These are phyloP conservation scores for Thymelicus sylvestris DNA, from an alignment of 2,888 invertebrate species.

Conservation along the genomic window DNA sequence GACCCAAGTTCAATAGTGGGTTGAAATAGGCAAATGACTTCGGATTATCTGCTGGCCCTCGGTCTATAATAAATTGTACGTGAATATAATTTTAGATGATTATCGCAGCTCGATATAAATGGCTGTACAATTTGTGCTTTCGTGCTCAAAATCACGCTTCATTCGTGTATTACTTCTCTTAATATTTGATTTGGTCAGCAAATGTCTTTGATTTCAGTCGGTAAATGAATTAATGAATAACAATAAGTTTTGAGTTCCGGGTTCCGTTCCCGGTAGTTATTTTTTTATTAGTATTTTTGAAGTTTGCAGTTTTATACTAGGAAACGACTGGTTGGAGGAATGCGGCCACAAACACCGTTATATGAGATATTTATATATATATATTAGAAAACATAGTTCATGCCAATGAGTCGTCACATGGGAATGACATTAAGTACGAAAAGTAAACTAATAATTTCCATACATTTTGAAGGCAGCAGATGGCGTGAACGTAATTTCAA, in stretches of 20 bases:
- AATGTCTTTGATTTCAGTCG: background rate
- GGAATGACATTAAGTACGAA: too few species aligned
- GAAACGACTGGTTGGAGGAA: background rate
- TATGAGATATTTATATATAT: too few species aligned
- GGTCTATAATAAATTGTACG: conserved; percentile 61
- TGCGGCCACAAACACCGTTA: too few species aligned
- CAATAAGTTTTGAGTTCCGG: background rate
- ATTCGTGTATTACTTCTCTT: background rate
- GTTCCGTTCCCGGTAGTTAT: background rate
- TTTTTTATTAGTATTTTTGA: background rate
- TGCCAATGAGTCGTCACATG: too few species aligned
- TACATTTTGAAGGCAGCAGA: too few species aligned
- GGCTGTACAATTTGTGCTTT: conserved; percentile 16
- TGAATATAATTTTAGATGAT: conserved; percentile 69
- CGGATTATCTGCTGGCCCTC: conserved; percentile 38
- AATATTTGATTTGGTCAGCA: conserved; percentile 3
- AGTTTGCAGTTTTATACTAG: background rate
- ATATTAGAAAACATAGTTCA: too few species aligned
- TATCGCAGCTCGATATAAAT: conserved; percentile 38
- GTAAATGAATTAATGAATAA: background rate
- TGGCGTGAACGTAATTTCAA: too few species aligned
- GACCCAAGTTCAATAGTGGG: too few species aligned
- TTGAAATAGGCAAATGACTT: background rate
- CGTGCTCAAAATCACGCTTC: conserved; percentile 6
- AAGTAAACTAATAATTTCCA: too few species aligned